Percentiles rank a stretch among this genome's conserved stretches.
phyloP scores from a whole-genome alignment of 2,888 invertebrate species.

The Halocaridina rubra region DNA sequence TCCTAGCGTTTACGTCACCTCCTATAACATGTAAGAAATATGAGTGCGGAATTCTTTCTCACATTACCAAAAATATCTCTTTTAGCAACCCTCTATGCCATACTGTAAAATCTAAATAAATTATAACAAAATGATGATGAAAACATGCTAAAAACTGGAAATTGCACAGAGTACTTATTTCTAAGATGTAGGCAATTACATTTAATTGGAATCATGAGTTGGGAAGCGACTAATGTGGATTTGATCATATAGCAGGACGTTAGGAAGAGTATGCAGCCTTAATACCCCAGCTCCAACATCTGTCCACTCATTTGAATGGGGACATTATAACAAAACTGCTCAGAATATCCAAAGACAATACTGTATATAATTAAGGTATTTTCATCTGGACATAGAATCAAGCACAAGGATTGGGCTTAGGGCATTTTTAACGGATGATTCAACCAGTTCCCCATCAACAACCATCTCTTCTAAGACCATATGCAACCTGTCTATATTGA shows the following conservation, averaged over 20 bases:
- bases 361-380: background rate
- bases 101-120: no score
- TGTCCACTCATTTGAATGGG: background rate
- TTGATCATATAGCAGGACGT: background rate
- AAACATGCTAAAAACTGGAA: no score
- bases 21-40: no score
- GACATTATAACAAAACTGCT: background rate
- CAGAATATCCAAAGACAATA: background rate
- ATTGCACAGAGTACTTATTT: no score
- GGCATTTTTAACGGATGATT: conserved; percentile 49
- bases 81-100: no score
- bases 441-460: conserved; percentile 53
- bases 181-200: no score
- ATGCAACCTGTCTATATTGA: conserved; percentile 53
- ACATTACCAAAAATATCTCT: no score
- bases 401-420: conserved; percentile 52
- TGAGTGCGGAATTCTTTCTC: no score
- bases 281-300: background rate
- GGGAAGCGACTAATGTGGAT: conserved; percentile 66
- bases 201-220: no score
- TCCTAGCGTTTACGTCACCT: no score
- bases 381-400: conserved; percentile 31
- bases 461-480: conserved; percentile 61
- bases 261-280: background rate
- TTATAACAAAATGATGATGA: no score